Percentiles rank a stretch among this genome's conserved stretches.
These are phyloP conservation scores for Sebastes fasciatus DNA, from an alignment of 2,113 vertebrate genomes.

Conservation along the genomic window DNA sequence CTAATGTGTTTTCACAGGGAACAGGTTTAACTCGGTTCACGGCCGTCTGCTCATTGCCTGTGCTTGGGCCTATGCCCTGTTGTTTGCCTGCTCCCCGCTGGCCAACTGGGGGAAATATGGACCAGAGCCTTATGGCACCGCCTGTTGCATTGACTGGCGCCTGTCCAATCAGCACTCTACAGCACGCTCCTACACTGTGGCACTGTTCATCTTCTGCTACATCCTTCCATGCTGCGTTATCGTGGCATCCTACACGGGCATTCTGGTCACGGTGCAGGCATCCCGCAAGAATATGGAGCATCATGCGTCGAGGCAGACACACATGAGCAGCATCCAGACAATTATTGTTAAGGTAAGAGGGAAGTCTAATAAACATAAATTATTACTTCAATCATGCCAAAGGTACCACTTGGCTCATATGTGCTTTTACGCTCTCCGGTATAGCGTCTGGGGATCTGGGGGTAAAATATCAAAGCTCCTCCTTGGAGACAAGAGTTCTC, in stretches of 20 bases:
- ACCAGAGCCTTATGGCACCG: conserved; percentile 86
- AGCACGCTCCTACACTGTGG: conserved; percentile 81
- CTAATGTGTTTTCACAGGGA: conserved; percentile 76
- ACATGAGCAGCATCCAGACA: conserved; percentile 80
- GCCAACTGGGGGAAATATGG: conserved; percentile 85
- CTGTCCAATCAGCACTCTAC: conserved; percentile 71
- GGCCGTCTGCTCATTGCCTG: conserved; percentile 77
- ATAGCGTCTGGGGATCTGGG: not conserved
- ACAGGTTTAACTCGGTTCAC: conserved; percentile 80
- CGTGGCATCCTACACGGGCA: conserved; percentile 82
- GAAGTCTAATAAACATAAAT: not conserved
- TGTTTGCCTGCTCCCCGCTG: conserved; percentile 85
- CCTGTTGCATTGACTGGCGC: conserved; percentile 87
- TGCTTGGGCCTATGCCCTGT: conserved; percentile 82
- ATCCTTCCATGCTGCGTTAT: conserved; percentile 84
- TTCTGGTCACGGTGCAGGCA: conserved; percentile 81
- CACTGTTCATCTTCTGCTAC: conserved; percentile 86
- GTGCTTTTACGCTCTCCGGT: not conserved
- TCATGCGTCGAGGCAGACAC: conserved; percentile 65
- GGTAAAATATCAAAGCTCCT: conserved; percentile 20
- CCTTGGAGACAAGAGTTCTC: conserved; percentile 17
- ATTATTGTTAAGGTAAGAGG: conserved; percentile 84
- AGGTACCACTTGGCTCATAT: not conserved
- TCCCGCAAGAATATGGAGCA: conserved; percentile 83
- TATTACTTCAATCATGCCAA: not conserved